A percentile compares a stretch with the other conserved stretches of the same genome.
phyloP scores from a whole-genome alignment of 2,113 vertebrate genomes.

The Ailurus styani region DNA sequence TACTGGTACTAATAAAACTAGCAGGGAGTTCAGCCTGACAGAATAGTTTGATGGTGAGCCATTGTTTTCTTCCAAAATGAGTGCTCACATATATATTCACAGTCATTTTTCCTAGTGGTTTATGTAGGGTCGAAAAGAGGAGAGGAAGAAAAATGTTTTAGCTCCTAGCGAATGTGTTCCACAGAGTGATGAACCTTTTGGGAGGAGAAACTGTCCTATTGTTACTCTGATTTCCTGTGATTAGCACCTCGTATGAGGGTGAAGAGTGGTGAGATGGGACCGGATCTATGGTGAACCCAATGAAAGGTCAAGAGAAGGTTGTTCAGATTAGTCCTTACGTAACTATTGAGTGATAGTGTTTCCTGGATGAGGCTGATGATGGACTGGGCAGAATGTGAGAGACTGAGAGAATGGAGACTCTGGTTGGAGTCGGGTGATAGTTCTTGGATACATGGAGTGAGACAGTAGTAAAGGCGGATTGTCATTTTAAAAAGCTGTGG shows the following conservation, averaged over 20 bases:
- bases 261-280: neutral
- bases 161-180: neutral
- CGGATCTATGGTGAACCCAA: neutral
- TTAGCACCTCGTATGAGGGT: neutral
- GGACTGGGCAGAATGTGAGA: neutral
- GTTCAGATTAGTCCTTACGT: neutral
- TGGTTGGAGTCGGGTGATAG: neutral
- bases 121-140: neutral
- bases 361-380: neutral
- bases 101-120: neutral
- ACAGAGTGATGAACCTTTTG: neutral
- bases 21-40: neutral
- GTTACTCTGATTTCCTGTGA: neutral
- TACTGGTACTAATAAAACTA: neutral
- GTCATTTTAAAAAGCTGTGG: neutral
- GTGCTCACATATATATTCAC: neutral
- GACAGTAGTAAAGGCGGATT: neutral
- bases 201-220: neutral
- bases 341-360: neutral
- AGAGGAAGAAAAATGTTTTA: neutral
- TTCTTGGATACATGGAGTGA: neutral
- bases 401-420: neutral
- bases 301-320: slow-evolving; percentile 4
- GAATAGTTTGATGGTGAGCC: neutral
- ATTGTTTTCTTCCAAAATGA: neutral